Base-by-base conservation (phyloP, 2,888 invertebrate genomes). In the Polietes domitor region DNA sequence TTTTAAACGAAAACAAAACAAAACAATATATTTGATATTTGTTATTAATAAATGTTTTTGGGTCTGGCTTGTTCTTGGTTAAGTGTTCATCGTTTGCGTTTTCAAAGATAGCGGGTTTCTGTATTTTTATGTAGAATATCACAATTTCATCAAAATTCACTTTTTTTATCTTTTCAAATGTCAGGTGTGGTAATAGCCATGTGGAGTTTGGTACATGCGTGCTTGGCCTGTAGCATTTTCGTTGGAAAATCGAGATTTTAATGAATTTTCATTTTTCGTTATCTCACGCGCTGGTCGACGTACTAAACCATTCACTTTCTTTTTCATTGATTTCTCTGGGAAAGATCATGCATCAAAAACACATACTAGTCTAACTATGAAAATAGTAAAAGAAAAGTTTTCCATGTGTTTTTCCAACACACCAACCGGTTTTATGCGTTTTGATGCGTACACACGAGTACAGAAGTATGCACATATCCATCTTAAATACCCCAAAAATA, bases 291-390 rank as follows among this genome's bases (percentile, higher is more conserved):
- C 26, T 17, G 32, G n/a, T 28, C n/a, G 9, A 65, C 65, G 24
- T 43, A 68, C 68, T 43, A 15, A 65, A 43, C 75, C 77, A 88
- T 88, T 90, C 90, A 90, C 90, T 90, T 90, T 91, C 90, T 89
- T 88, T 85, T 86, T 84, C 88, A 89, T 89, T 89, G 88, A 90
- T 89, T 90, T 90, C 90, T 88, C 89, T 87, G 79, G 63, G 78
- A 77, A 82, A 82, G 82, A 82, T 79, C 80, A 78, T 47, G 41
- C 28, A 41, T 53, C 24, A 47, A 68, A 73, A 6, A 61, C 28
- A 26, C 21, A 61, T 26, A 5, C 24, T 26, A 32, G 4, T 32
- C 32, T 32, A 7, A 58, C 24, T 7, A 26, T 7, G 21, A 58
- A 58, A 58, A 15, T 19, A 24, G 28, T 58, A 80, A 68, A 82